These are phyloP conservation scores for Proterorhinus semilunaris DNA, from an alignment of 2,113 vertebrate species.

Conservation along the genomic window DNA sequence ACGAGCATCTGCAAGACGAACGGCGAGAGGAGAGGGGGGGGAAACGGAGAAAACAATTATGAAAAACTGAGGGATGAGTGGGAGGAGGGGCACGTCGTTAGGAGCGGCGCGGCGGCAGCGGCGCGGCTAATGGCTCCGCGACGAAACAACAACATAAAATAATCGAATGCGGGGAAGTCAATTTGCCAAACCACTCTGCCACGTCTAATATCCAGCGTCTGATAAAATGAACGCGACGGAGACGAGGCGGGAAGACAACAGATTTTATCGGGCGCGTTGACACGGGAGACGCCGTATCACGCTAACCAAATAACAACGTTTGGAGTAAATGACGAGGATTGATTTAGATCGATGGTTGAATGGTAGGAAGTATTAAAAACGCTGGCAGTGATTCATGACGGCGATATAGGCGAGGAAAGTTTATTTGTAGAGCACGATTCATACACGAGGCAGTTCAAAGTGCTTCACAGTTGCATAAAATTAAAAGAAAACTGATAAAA, in stretches of 20 bases:
- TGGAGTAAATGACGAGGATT: background rate
- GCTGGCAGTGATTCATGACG: too few species aligned
- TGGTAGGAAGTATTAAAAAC: too few species aligned
- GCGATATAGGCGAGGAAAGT: too few species aligned
- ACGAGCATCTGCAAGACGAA: constrained; percentile 47
- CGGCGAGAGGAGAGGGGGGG: constrained; percentile 5
- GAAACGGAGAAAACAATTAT: constrained; percentile 40
- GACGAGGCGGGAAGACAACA: background rate
- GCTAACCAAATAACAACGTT: background rate
- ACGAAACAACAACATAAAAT: constrained; percentile 3
- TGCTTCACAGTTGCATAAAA: too few species aligned
- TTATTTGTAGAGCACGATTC: too few species aligned
- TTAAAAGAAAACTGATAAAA: too few species aligned
- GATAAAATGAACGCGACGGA: background rate
- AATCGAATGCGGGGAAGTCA: constrained; percentile 10
- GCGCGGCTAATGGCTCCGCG: background rate
- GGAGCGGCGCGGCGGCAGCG: background rate
- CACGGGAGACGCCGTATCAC: background rate
- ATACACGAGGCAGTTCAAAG: too few species aligned
- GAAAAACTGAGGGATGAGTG: constrained; percentile 4
- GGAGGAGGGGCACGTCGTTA: constrained; percentile 22
- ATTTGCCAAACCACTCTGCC: background rate
- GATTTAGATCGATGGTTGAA: background rate
- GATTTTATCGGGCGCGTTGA: background rate
- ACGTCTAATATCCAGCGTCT: background rate